Percentiles rank a stretch among this genome's conserved stretches.
phyloP scores from a whole-genome alignment of 2,797 vertebrate genomes.

The Sciurus vulgaris region DNA sequence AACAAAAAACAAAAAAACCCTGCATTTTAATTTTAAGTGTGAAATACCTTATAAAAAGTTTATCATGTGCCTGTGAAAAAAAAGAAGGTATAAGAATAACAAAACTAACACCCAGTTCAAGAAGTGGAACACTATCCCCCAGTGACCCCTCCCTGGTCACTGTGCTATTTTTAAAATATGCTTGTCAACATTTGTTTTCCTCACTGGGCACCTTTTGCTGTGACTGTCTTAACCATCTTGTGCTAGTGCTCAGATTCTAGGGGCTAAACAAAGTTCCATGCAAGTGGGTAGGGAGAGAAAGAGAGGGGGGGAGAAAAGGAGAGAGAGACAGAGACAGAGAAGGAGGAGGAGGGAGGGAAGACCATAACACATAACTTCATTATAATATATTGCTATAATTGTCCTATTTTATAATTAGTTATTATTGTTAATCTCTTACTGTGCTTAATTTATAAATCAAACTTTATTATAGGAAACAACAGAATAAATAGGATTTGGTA shows the following conservation, averaged over 20 bases:
- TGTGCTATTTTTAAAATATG: conserved; percentile 68
- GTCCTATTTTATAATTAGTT: not conserved
- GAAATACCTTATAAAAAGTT: not conserved
- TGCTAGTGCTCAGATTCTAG: not conserved
- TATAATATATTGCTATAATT: not conserved
- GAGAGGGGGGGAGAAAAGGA: not conserved
- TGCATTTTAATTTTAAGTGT: not conserved
- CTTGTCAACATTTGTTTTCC: conserved; percentile 58
- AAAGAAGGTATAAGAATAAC: not conserved
- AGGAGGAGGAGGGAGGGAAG: not conserved
- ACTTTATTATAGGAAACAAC: no score
- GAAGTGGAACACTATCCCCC: not conserved
- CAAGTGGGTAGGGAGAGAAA: not conserved
- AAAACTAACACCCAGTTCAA: not conserved
- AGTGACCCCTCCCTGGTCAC: not conserved
- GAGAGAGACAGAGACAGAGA: no score
- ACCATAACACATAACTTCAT: not conserved
- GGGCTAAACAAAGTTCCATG: not conserved
- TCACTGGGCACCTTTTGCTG: conserved; percentile 36
- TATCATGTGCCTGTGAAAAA: not conserved
- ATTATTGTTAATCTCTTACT: not conserved
- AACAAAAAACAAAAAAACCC: no score
- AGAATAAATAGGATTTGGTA: no score
- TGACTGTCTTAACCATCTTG: not conserved
- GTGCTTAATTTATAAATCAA: not conserved